Percentiles rank a stretch among this genome's conserved stretches.
phyloP scores from a whole-genome alignment of 2,888 invertebrate genomes.

The Eudemis profundana region DNA sequence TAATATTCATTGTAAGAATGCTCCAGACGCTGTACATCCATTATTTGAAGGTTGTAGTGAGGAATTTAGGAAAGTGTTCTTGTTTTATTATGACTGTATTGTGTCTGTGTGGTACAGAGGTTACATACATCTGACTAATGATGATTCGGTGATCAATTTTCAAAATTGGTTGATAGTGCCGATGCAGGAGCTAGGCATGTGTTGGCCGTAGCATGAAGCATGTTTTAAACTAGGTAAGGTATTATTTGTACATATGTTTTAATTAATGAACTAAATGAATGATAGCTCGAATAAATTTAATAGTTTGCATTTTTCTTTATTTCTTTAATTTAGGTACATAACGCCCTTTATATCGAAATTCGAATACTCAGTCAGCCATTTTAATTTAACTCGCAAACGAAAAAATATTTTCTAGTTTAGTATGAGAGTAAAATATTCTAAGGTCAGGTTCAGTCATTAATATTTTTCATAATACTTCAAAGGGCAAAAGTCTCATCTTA shows the following conservation, averaged over 20 bases:
- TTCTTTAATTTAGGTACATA: background rate
- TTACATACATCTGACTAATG: slow-evolving; percentile 57
- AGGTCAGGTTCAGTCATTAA: background rate
- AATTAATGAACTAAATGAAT: slow-evolving; percentile 36
- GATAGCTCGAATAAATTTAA: slow-evolving; percentile 44
- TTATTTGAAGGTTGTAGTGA: slow-evolving; percentile 66
- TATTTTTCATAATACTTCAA: background rate
- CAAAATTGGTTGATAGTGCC: slow-evolving; percentile 67
- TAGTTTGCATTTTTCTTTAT: slow-evolving; percentile 30
- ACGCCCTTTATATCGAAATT: background rate
- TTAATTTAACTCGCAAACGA: background rate
- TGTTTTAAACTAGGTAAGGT: slow-evolving; percentile 30
- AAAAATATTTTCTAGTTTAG: slow-evolving; percentile 1
- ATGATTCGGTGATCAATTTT: slow-evolving; percentile 69
- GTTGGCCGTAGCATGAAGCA: slow-evolving; percentile 63
- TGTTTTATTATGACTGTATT: slow-evolving; percentile 69
- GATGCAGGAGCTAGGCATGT: slow-evolving; percentile 70
- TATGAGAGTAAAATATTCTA: too few species aligned
- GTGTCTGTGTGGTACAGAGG: slow-evolving; percentile 69
- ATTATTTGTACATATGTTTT: slow-evolving; percentile 46
- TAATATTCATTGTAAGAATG: slow-evolving; percentile 66
- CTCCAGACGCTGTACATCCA: slow-evolving; percentile 67
- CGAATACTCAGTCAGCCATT: background rate
- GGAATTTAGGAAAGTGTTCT: slow-evolving; percentile 60
- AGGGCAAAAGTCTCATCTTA: background rate